Conservation (phyloP, 1,140 invertebrate genomes). For the Drosophila ohnishii region DNA sequence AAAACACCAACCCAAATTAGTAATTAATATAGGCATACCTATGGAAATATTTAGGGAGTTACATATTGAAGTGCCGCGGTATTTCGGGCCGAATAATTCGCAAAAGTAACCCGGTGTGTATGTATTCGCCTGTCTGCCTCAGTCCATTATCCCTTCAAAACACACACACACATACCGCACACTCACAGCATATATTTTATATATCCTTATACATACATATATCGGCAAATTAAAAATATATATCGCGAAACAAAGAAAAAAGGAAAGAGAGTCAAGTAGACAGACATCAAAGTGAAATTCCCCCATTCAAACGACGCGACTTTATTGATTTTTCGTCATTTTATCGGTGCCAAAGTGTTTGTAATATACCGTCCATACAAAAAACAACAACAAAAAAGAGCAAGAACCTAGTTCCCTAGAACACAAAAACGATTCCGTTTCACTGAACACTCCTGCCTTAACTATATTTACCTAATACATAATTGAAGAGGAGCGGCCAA, state of each 20-base stretch:
- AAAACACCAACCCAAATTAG: background rate
- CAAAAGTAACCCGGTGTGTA: constrained; percentile 41
- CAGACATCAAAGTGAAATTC: constrained; percentile 54
- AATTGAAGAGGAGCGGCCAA: constrained; percentile 33
- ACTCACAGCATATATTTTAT: constrained; percentile 33
- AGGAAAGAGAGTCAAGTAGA: background rate
- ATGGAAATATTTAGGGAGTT: constrained; percentile 7
- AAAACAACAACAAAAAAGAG: constrained; percentile 26
- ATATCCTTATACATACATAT: constrained; percentile 31
- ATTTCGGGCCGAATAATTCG: constrained; percentile 21
- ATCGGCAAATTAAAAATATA: constrained; percentile 55
- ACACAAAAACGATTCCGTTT: constrained; percentile 68
- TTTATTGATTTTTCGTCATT: constrained; percentile 47
- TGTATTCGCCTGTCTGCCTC: constrained; percentile 59
- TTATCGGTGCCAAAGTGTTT: constrained; percentile 71
- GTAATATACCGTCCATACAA: constrained; percentile 64
- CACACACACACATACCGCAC: constrained; percentile 18
- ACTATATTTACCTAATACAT: constrained; percentile 54
- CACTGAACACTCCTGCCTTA: constrained; percentile 73
- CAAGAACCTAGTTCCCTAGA: constrained; percentile 53
- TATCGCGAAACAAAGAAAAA: constrained; percentile 48
- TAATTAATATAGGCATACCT: background rate
- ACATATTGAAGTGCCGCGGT: constrained; percentile 26
- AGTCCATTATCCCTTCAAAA: constrained; percentile 44
- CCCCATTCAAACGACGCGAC: constrained; percentile 11